A percentile compares a stretch with the other conserved stretches of the same genome.
Evolutionary conservation across 2,888 invertebrate genomes (phyloP).

Genomic region (Sinodicranocentrus sp.): DNA sequence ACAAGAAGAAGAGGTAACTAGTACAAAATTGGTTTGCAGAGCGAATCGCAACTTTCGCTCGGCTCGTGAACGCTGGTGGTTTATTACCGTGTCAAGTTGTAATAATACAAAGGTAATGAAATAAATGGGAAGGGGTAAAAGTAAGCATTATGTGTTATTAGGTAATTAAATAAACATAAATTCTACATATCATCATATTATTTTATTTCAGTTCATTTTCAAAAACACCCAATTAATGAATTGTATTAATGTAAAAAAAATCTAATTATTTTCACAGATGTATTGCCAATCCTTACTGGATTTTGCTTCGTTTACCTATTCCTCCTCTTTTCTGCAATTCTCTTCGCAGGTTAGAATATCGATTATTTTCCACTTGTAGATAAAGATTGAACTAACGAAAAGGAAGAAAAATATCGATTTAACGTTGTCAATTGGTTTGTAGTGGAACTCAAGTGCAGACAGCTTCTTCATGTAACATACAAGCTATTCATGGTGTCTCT

Average conservation of each 20-base stretch:
- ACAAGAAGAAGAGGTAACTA: conserved; percentile 77
- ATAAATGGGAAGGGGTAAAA: conserved; percentile 30
- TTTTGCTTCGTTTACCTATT: conserved; percentile 87
- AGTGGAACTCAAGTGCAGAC: conserved; percentile 87
- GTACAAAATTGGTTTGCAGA: conserved; percentile 80
- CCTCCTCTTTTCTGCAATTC: conserved; percentile 85
- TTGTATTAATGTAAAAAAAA: no score
- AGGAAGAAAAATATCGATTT: no score
- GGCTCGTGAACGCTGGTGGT: conserved; percentile 96
- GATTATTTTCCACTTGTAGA: neutral
- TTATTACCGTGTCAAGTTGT: conserved; percentile 91
- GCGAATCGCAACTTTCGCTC: conserved; percentile 87
- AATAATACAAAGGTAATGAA: conserved; percentile 82
- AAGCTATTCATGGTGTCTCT: conserved; percentile 89
- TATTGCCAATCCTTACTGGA: conserved; percentile 88
- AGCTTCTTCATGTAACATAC: conserved; percentile 92
- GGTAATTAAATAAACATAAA: no score
- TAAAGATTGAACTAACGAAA: no score
- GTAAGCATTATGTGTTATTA: neutral
- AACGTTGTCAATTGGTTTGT: no score
- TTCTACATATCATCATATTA: no score
- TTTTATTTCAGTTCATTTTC: no score
- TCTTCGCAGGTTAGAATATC: conserved; percentile 82
- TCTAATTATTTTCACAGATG: no score
- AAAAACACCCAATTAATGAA: no score